Evolutionary conservation across 2,113 vertebrate species (phyloP).

Genomic region (Corythoichthys intestinalis): DNA sequence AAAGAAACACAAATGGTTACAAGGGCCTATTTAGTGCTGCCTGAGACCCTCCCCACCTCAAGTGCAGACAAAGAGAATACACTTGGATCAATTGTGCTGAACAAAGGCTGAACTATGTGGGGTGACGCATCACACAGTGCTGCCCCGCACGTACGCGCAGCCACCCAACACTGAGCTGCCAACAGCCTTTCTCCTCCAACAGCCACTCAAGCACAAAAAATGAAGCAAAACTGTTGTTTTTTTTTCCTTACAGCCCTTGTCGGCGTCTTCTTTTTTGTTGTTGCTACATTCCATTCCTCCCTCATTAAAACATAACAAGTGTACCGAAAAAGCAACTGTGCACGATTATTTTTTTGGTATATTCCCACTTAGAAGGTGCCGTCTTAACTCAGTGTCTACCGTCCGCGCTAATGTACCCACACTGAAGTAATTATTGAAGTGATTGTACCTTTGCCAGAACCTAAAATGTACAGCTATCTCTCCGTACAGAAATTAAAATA

Average conservation of each 20-base stretch:
- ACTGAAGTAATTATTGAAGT: too few relatives aligned
- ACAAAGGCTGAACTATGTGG: conserved; percentile 66
- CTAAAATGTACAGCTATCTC: too few relatives aligned
- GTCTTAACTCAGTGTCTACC: conserved; percentile 2
- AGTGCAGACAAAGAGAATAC: conserved; percentile 63
- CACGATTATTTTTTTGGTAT: conserved; percentile 52
- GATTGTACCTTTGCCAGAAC: too few relatives aligned
- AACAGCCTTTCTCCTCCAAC: conserved; percentile 62
- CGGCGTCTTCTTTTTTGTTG: background rate
- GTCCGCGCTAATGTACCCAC: background rate
- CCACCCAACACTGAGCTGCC: conserved; percentile 61
- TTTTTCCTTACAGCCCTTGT: conserved; percentile 7
- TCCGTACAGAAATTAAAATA: too few relatives aligned
- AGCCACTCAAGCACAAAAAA: conserved; percentile 63
- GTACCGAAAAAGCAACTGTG: conserved; percentile 17
- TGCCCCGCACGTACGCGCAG: conserved; percentile 61
- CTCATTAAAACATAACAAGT: conserved; percentile 40
- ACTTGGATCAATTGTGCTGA: conserved; percentile 70
- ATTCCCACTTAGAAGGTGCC: conserved; percentile 26
- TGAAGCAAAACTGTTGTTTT: background rate
- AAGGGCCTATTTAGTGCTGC: conserved; percentile 59
- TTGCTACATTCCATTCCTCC: conserved; percentile 2
- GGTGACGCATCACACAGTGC: conserved; percentile 68
- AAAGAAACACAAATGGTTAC: conserved; percentile 47
- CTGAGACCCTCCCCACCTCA: conserved; percentile 43